Base-by-base conservation (phyloP, 2,888 invertebrate genomes). In the Cyrtodaria siliqua region DNA sequence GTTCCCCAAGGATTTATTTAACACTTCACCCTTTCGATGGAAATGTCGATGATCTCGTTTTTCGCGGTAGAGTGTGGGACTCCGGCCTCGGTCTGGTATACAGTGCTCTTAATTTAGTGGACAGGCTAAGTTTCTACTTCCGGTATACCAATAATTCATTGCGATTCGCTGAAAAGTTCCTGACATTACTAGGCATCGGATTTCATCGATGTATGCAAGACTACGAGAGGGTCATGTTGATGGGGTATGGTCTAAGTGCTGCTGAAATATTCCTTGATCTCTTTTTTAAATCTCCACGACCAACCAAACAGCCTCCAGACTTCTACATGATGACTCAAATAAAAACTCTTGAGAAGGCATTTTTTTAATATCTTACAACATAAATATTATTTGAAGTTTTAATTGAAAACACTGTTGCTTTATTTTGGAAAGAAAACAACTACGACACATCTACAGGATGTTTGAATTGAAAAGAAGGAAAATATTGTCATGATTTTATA, bases 61-160 rank as follows among this genome's bases (percentile, higher is more conserved):
- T 78, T 56, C 70, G 81, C 47, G 81, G 81, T 23, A 67, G 81
- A 57, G 59, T 81, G 12, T 81, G 81, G 81, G 81, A 72, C 23
- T 71, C 81, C 33, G 81, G 81, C 33, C 63, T 81, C 20, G 77
- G 74, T 23, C 53, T 81, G 16, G 50, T 77, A 18, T 81, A 81
- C 61, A 77, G 66, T 55, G 81, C 81, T n/a, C 42, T 81, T 23
- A 71, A 81, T 66, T 26, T 81, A 26, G 57, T 78, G 8, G 81
- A 81, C 18, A 67, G 81, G 57, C 59, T 81, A 2, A 74, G 81
- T 44, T 81, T 60, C 26, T 81, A 78, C 60, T 77, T 81, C 38
- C 64, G 71, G 52, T 81, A 62, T 47, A 49, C 63, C 56, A 71
- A 74, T 56, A 77, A 81, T 26, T 70, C 81, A 1, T 71, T 71